Evolutionary conservation across 2,113 vertebrate species (phyloP).

Genomic region (Apteryx mantelli): DNA sequence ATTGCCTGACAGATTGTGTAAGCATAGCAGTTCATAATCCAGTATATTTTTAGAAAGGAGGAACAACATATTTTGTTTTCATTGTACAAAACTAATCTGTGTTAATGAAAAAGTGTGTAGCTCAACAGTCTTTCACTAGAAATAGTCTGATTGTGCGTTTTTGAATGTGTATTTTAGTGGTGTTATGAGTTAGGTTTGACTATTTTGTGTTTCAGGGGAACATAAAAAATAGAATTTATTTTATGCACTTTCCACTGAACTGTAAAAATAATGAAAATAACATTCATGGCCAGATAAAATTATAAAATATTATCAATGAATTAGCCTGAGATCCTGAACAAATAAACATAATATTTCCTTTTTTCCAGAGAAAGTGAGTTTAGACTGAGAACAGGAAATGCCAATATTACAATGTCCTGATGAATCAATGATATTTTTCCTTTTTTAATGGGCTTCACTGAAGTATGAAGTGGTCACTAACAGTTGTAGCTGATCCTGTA

Average conservation of each 20-base stretch:
- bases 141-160: neutral
- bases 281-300: conserved; percentile 14
- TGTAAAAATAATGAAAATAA: neutral
- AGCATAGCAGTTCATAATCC: neutral
- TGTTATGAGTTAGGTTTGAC: neutral
- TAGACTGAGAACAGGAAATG: neutral
- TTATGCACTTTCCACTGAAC: neutral
- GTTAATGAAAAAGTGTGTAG: neutral
- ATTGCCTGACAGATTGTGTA: neutral
- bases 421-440: neutral
- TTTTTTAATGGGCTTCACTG: neutral
- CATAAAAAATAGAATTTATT: neutral
- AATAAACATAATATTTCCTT: neutral
- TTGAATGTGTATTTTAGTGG: neutral
- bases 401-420: neutral
- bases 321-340: neutral
- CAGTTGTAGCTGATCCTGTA: neutral
- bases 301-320: conserved; percentile 23
- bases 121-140: neutral
- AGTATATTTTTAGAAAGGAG: neutral
- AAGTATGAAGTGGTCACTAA: neutral
- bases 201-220: neutral
- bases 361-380: neutral
- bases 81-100: neutral
- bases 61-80: neutral